phyloP scores from a whole-genome alignment of 2,113 vertebrate species.

The Indicator maculatus region DNA sequence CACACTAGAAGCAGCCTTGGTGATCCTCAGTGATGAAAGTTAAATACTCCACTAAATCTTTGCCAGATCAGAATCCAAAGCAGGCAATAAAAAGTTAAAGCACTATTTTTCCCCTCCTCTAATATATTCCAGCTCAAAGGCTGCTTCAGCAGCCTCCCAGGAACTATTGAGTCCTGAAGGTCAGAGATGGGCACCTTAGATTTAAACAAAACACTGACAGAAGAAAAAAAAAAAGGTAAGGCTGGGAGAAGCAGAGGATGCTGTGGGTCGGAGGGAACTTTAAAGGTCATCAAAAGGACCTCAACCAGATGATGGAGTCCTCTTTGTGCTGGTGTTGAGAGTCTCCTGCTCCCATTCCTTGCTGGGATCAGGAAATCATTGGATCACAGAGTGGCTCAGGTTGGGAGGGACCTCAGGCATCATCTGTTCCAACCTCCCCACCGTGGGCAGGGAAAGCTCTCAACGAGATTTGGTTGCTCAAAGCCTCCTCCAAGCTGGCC shows the following conservation, averaged over 20 bases:
- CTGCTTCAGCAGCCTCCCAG: not conserved
- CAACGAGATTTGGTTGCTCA: no score
- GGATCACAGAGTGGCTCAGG: no score
- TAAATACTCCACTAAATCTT: not conserved
- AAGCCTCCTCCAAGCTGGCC: no score
- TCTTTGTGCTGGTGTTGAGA: not conserved
- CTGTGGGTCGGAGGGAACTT: not conserved
- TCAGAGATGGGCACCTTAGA: not conserved
- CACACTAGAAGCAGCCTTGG: rapidly evolving
- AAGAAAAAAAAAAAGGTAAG: not conserved
- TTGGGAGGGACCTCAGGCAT: no score
- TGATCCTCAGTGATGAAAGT: not conserved
- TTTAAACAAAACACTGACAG: not conserved
- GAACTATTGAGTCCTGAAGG: rapidly evolving
- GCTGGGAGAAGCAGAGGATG: not conserved
- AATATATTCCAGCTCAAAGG: not conserved
- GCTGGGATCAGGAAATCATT: rapidly evolving
- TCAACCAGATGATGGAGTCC: not conserved
- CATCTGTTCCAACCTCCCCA: no score
- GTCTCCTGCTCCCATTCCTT: rapidly evolving
- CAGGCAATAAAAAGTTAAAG: not conserved
- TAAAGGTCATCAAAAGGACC: not conserved
- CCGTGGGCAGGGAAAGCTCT: no score
- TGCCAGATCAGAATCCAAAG: rapidly evolving
- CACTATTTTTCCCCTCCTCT: not conserved